Percentiles rank a stretch among this genome's conserved stretches.
phyloP scores from a whole-genome alignment of 2,888 invertebrate genomes.

The Vandiemenella viatica region DNA sequence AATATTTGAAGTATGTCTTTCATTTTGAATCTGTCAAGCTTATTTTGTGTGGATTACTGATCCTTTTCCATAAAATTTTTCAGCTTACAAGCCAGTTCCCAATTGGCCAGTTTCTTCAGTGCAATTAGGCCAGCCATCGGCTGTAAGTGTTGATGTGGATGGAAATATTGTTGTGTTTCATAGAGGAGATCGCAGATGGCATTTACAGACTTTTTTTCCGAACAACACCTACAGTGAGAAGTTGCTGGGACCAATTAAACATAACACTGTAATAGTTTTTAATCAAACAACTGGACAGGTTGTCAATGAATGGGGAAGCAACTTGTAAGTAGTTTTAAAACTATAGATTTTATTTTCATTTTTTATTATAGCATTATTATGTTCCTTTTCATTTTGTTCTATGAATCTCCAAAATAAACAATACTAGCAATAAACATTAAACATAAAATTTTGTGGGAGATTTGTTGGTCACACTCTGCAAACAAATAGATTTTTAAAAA shows the following conservation, averaged over 20 bases:
- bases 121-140: constrained; percentile 63
- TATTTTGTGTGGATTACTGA: too few species aligned
- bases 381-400: not conserved
- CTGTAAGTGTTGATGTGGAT: constrained; percentile 56
- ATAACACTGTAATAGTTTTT: constrained; percentile 47
- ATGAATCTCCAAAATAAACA: too few species aligned
- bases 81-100: constrained; percentile 38
- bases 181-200: constrained; percentile 53
- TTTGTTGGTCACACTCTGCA: too few species aligned
- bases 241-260: constrained; percentile 41
- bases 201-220: constrained; percentile 38
- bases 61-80: too few species aligned
- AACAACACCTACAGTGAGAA: constrained; percentile 39
- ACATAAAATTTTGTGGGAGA: too few species aligned
- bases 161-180: constrained; percentile 71
- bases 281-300: constrained; percentile 42
- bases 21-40: too few species aligned
- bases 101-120: constrained; percentile 37
- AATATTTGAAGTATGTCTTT: too few species aligned
- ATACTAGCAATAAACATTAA: too few species aligned
- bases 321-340: constrained; percentile 39
- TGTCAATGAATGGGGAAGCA: constrained; percentile 50
- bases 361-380: not conserved
- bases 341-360: not conserved
- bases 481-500: too few species aligned